phyloP scores from a whole-genome alignment of 1,140 invertebrate genomes.

The Drosophila seguyi region DNA sequence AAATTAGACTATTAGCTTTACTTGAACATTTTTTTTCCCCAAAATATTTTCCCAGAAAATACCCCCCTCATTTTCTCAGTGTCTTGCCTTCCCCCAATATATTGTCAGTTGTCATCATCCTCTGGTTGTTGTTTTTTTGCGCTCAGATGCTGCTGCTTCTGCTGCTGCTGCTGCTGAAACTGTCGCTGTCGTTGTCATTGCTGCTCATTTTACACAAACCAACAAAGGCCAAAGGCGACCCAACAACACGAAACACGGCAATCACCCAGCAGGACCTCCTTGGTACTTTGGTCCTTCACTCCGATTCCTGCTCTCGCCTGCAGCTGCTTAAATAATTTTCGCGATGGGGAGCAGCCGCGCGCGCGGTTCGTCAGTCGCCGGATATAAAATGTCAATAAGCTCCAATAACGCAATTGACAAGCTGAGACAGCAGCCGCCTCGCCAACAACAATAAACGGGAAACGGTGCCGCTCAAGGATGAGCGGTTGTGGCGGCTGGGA shows the following conservation, averaged over 20 bases:
- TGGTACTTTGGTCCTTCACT: neutral
- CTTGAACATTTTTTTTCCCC: too few species aligned
- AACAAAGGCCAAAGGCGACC: conserved; percentile 66
- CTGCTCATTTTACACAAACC: conserved; percentile 74
- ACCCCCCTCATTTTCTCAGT: too few species aligned
- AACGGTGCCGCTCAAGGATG: conserved; percentile 13
- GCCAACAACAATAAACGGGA: conserved; percentile 45
- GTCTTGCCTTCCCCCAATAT: neutral
- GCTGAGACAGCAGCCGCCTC: conserved; percentile 57
- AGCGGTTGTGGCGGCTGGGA: conserved; percentile 3
- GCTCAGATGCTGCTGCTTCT: neutral
- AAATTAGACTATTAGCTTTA: too few species aligned
- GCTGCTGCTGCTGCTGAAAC: neutral
- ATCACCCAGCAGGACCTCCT: conserved; percentile 23
- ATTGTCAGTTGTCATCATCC: conserved; percentile 32
- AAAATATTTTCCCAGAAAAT: too few species aligned
- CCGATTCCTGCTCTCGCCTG: conserved; percentile 28
- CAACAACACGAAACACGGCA: conserved; percentile 41
- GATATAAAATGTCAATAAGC: conserved; percentile 83
- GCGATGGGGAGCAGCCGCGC: conserved; percentile 26
- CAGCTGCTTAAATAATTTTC: conserved; percentile 79
- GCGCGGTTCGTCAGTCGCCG: conserved; percentile 41
- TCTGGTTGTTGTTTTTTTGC: conserved; percentile 32
- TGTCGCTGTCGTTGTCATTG: conserved; percentile 55
- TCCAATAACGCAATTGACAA: conserved; percentile 82